phyloP scores from a whole-genome alignment of 2,888 invertebrate genomes.

The Xylocampa areola region DNA sequence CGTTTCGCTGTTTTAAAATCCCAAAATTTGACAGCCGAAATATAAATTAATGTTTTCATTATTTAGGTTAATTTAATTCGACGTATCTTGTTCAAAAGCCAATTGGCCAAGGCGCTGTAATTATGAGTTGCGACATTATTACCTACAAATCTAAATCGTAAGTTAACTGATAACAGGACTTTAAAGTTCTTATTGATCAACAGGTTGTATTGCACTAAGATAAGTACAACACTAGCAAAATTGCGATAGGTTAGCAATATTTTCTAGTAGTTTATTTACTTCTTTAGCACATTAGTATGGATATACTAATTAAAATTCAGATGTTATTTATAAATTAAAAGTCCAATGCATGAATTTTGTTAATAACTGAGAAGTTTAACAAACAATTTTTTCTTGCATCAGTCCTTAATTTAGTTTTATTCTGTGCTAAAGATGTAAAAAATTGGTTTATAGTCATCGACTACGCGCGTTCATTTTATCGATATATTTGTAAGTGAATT shows the following conservation, averaged over 20 bases:
- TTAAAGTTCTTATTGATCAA: slow-evolving; percentile 12
- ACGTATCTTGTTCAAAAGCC: slow-evolving; percentile 5
- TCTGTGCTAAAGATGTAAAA: slow-evolving; percentile 7
- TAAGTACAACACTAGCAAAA: slow-evolving; percentile 5
- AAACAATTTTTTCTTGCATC: background rate
- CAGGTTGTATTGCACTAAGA: slow-evolving; percentile 1
- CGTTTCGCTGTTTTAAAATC: background rate
- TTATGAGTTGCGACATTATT: slow-evolving; percentile 12
- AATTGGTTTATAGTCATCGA: background rate
- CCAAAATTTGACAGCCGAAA: slow-evolving; percentile 4
- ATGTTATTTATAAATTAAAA: background rate
- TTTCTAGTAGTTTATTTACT: slow-evolving; percentile 1
- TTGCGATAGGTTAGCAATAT: slow-evolving; percentile 8
- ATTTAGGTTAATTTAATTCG: slow-evolving; percentile 6
- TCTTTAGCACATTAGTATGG: slow-evolving; percentile 6
- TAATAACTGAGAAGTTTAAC: background rate
- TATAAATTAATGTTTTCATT: background rate
- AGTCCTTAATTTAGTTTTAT: background rate
- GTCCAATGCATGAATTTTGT: slow-evolving; percentile 1
- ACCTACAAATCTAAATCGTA: slow-evolving; percentile 24
- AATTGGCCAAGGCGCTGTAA: slow-evolving; percentile 4
- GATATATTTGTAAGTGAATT: slow-evolving; percentile 8
- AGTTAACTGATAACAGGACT: slow-evolving; percentile 11
- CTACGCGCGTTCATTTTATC: background rate
- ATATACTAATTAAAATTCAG: background rate